A percentile compares a stretch with the other conserved stretches of the same genome.
Conservation (phyloP, 2,888 invertebrate genomes). For the Cremastinae sp. region DNA sequence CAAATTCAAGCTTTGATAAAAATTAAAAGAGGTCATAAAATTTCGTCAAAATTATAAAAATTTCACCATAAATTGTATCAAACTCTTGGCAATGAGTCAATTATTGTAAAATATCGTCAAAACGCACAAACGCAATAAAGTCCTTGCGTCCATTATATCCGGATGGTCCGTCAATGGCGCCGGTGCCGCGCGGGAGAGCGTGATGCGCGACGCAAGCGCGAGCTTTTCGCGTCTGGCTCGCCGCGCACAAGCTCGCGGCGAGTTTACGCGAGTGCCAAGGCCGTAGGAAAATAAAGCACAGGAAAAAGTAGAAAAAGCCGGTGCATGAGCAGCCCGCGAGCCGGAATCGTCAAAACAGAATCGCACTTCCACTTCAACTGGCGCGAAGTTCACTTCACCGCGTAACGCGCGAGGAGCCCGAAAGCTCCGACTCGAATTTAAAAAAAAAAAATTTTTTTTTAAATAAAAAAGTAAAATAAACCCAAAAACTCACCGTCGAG, state of each 20-base stretch:
- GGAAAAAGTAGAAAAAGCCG: constrained; percentile 23
- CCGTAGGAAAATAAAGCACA: not conserved
- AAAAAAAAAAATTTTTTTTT: not conserved
- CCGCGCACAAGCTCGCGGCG: constrained; percentile 41
- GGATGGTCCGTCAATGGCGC: not conserved
- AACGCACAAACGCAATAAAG: no score
- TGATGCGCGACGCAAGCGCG: constrained; percentile 49
- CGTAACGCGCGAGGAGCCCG: not conserved
- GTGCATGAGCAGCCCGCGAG: not conserved
- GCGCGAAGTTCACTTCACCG: constrained; percentile 37
- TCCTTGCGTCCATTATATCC: no score
- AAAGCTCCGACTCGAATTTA: not conserved
- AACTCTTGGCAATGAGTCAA: no score
- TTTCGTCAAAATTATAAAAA: no score
- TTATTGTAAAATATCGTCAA: no score
- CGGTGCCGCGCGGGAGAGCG: no score
- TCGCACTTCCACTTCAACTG: constrained; percentile 44
- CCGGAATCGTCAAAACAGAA: constrained; percentile 5
- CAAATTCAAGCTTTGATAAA: no score
- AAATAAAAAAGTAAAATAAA: not conserved
- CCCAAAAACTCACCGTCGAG: no score
- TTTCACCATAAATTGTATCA: no score
- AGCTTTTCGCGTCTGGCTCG: constrained; percentile 45
- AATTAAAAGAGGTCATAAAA: no score
- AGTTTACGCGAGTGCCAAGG: not conserved